Conservation (phyloP, 2,797 vertebrate species). For the Cetoscarus ocellatus region DNA sequence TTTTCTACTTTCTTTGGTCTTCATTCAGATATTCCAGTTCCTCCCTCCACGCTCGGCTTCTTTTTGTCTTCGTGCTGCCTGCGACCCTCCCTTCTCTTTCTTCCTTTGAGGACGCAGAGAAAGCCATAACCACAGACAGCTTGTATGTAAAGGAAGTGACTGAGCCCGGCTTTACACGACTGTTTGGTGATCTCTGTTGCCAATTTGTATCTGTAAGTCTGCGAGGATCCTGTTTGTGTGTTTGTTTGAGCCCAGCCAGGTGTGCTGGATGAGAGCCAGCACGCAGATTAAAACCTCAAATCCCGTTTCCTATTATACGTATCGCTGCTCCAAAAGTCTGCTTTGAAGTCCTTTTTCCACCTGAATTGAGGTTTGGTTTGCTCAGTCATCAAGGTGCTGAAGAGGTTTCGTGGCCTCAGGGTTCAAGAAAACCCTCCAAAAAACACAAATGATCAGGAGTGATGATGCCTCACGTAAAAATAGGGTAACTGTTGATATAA, state of each 20-base stretch:
- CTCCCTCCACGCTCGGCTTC: constrained; percentile 60
- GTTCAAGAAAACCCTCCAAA: constrained; percentile 41
- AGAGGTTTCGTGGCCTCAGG: constrained; percentile 59
- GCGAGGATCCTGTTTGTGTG: constrained; percentile 78
- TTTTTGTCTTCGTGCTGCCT: constrained; percentile 47
- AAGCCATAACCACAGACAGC: constrained; percentile 72
- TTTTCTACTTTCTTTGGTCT: constrained; percentile 66
- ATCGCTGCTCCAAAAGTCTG: constrained; percentile 58
- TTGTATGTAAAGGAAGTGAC: constrained; percentile 70
- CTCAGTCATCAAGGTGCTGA: constrained; percentile 31
- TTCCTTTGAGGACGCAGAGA: constrained; percentile 67
- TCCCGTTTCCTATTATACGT: constrained; percentile 77
- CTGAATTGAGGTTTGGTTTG: constrained; percentile 61
- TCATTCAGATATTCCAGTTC: constrained; percentile 66
- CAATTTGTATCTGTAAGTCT: constrained; percentile 81
- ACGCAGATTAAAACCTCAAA: constrained; percentile 71
- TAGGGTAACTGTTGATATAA: neutral
- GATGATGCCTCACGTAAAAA: constrained; percentile 13
- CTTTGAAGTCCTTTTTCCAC: constrained; percentile 69
- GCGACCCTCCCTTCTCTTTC: constrained; percentile 69
- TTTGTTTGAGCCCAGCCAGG: constrained; percentile 79
- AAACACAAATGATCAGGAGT: neutral
- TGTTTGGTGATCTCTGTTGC: constrained; percentile 74
- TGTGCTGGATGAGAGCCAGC: constrained; percentile 74
- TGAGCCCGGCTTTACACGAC: constrained; percentile 73